phyloP scores from a whole-genome alignment of 1,140 invertebrate species.

The Drosophila orena region DNA sequence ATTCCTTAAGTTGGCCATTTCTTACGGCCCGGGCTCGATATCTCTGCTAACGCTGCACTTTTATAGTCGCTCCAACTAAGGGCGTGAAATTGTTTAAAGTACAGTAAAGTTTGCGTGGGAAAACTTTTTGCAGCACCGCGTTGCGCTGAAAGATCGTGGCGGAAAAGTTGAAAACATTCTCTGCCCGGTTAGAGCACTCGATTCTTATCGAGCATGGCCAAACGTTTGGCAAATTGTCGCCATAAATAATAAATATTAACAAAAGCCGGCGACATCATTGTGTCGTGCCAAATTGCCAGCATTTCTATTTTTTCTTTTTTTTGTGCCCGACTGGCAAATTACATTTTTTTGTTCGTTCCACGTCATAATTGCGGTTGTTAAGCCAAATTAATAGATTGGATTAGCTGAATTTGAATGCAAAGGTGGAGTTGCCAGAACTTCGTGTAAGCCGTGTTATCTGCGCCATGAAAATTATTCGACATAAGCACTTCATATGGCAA shows the following conservation, averaged over 20 bases:
- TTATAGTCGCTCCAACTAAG: slow-evolving; percentile 52
- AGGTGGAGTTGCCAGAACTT: slow-evolving; percentile 37
- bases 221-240: slow-evolving; percentile 56
- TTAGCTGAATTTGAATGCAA: slow-evolving; percentile 17
- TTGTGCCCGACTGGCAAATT: no score
- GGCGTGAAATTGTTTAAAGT: slow-evolving; percentile 74
- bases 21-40: slow-evolving; percentile 9
- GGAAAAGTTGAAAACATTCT: slow-evolving; percentile 51
- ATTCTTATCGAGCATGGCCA: slow-evolving; percentile 33
- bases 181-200: neutral
- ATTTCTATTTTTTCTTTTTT: no score
- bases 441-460: slow-evolving; percentile 39
- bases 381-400: slow-evolving; percentile 41
- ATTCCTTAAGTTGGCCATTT: slow-evolving; percentile 62
- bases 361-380: neutral
- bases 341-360: no score
- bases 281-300: slow-evolving; percentile 36
- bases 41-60: slow-evolving; percentile 47
- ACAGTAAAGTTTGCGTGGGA: slow-evolving; percentile 11
- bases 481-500: slow-evolving; percentile 34
- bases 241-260: slow-evolving; percentile 56
- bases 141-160: slow-evolving; percentile 36
- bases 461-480: slow-evolving; percentile 35
- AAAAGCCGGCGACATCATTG: slow-evolving; percentile 43
- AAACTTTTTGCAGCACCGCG: slow-evolving; percentile 23